Evolutionary conservation across 2,888 invertebrate genomes (phyloP).

Genomic region (Saturnia japonica): DNA sequence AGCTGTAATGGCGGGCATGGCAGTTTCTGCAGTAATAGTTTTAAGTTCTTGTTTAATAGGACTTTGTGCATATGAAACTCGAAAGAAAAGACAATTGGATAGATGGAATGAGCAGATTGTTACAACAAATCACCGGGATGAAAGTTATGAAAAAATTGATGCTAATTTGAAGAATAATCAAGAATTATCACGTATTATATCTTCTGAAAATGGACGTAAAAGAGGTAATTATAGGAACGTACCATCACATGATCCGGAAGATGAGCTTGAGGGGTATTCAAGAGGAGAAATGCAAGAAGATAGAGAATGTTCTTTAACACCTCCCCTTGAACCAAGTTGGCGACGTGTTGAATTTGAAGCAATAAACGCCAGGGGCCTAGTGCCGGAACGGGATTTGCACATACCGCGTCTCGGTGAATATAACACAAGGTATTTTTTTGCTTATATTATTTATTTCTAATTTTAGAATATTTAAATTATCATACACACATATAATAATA

Average conservation of each 20-base stretch:
- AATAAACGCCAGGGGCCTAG: conserved; percentile 42
- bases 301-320: conserved; percentile 52
- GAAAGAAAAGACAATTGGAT: conserved; percentile 81
- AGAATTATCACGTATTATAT: conserved; percentile 60
- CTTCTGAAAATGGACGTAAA: conserved; percentile 71
- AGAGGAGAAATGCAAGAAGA: conserved; percentile 58
- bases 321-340: conserved; percentile 59
- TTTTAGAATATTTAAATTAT: not conserved
- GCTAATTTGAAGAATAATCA: conserved; percentile 82
- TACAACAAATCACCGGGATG: conserved; percentile 74
- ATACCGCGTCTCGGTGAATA: conserved; percentile 84
- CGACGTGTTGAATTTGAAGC: conserved; percentile 60
- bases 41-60: conserved; percentile 85
- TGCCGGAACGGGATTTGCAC: conserved; percentile 83
- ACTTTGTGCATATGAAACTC: conserved; percentile 85
- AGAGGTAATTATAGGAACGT: conserved; percentile 88
- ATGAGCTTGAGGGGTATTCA: conserved; percentile 77
- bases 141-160: conserved; percentile 91
- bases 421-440: conserved; percentile 79
- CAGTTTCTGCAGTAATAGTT: conserved; percentile 86
- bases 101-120: conserved; percentile 79
- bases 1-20: conserved; percentile 85
- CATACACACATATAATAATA: not conserved
- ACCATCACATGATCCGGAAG: conserved; percentile 86
- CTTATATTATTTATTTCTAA: not conserved